Conservation (phyloP, 2,113 vertebrate genomes). For the Marmota flaviventris region DNA sequence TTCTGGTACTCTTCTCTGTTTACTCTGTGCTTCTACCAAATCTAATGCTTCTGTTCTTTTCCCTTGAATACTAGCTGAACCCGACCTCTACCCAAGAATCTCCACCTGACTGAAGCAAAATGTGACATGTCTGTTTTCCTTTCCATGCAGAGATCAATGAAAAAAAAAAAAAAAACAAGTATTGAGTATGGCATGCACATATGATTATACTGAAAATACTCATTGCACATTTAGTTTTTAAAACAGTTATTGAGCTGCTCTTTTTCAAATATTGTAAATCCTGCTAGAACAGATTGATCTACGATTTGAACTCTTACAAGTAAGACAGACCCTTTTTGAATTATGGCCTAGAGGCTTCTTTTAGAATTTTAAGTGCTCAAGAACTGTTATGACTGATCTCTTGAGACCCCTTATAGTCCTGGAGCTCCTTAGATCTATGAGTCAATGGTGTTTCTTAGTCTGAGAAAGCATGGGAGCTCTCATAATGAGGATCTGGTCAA, state of each 20-base stretch:
- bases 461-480: background rate
- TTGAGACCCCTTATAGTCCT: background rate
- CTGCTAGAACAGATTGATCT: background rate
- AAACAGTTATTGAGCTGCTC: background rate
- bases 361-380: slow-evolving; percentile 24
- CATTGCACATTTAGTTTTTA: slow-evolving; percentile 12
- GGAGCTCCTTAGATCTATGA: background rate
- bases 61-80: background rate
- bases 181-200: background rate
- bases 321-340: background rate
- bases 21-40: background rate
- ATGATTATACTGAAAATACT: slow-evolving; percentile 15
- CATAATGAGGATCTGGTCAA: background rate
- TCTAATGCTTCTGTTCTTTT: background rate
- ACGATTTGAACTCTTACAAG: slow-evolving; percentile 4
- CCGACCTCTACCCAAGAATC: background rate
- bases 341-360: background rate
- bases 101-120: background rate
- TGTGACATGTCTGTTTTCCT: background rate
- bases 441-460: background rate
- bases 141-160: background rate
- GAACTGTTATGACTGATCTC: background rate
- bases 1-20: background rate
- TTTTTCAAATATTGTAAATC: slow-evolving; percentile 10
- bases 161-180: background rate